Evolutionary conservation across 2,888 invertebrate genomes (phyloP), one percentile per base, ranked within the genome.

Genomic region (Lycaena phlaeas): DNA sequence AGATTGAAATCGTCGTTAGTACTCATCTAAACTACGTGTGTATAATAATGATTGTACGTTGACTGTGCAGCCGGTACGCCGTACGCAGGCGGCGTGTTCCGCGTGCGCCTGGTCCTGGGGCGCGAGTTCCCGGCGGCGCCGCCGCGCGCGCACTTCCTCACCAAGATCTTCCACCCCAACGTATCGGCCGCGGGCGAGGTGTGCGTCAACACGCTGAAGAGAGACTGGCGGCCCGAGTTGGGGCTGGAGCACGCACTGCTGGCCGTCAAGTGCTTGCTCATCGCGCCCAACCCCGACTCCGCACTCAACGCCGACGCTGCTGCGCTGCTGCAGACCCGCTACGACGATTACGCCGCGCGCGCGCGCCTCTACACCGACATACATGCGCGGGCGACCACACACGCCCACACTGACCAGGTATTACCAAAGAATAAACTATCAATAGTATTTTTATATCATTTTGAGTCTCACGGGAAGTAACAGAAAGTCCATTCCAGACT

Each of bases 231-330:
- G 69, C 91, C 96, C 47, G 95, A 96, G 86, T 90, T 96, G 68
- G 97, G 97, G 67, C 93, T 97, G 51, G 94, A 93, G 87, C 97
- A 97, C 79, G 93, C 97, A 78, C 87, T 98, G 68, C 82, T 96
- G 74, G 94, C 97, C 47, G 90, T 98, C 52, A 59, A 95, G 86
- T 97, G 97, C 87, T 89, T 98, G 68, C 88, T 98, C 54, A 97
- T 98, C 76, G 96, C 96, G 68, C 97, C 97, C 66, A 98, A 98
- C 88, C 92, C 97, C 4, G 97, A 98, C 81, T 97, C 97, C 42
- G 97, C 97, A 54, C 88, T 98, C 56, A 98, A 98, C 75, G 97
- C 97, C 69, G 97, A 97, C 79, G 97, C 97, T 41, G 97, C 97
- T 11, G 96, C 95, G 79, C 86, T 98, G 70, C 86, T 98, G 52